Evolutionary conservation across 2,113 vertebrate species (phyloP), one percentile per base, ranked within the genome.

Genomic region (Glaucidium brasilianum): DNA sequence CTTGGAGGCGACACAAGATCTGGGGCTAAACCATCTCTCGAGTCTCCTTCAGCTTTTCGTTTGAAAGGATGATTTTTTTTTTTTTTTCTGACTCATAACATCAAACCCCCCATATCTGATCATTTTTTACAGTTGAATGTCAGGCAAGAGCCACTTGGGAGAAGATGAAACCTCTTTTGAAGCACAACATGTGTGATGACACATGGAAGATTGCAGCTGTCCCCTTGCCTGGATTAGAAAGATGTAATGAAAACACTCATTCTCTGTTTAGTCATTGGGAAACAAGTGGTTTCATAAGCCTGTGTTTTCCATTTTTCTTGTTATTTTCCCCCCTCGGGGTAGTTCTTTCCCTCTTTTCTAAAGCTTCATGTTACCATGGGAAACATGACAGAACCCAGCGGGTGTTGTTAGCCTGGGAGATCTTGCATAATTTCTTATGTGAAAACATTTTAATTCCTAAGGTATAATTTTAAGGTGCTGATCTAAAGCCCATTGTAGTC

Each of bases 101-200:
- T 47, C 77, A 77, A 91, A 6, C 0, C 4, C 27, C 14, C 12
- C 0, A 4, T 7, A 6, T 81, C 32, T 71, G 50, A 25, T 78
- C 50, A 12, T 37, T 52, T 41, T 3, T 50, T 41, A 63, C 32
- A 39, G 12, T 10, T 67, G 25, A 21, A 66, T 41, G 59, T 25
- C 80, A 45, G 80, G 56, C 56, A 68, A 52, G 66, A 90, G 37
- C 9, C 76, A 10, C 69, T 0, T 20, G 56, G 66, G 94, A 59
- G 81, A 71, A 82, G 55, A 35, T 60, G 35, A 60, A 90, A 25
- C 5, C 21, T 56, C 34, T 88, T 82, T 7, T 19, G 78, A 88
- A 92, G 58, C 10, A 18, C 56, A 39, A 0, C 0, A 0, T 17
- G 39, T 3, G 5, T 8, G 56, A 41, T 25, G 66, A 30, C 53